These are phyloP conservation scores for Erebia ligea DNA, from an alignment of 2,888 invertebrate genomes.

Conservation along the genomic window DNA sequence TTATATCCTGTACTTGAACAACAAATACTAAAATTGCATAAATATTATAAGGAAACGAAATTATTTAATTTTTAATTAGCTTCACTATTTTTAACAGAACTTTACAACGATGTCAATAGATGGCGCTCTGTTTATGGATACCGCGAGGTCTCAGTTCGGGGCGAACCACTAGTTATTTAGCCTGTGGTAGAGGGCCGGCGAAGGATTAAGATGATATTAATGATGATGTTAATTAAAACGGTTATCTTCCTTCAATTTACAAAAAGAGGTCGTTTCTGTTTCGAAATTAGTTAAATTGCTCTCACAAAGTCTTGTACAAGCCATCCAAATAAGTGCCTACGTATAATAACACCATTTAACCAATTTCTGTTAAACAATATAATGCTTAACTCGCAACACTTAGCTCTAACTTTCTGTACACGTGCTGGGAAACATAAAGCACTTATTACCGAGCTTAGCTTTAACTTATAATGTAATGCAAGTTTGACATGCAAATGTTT, in stretches of 20 bases:
- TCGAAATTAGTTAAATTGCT: neutral
- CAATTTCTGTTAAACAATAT: conserved; percentile 31
- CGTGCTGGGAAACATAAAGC: conserved; percentile 33
- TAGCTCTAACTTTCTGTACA: conserved; percentile 34
- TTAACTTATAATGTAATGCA: conserved; percentile 43
- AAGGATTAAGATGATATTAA: no score
- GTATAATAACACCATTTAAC: conserved; percentile 23
- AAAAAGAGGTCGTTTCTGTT: neutral
- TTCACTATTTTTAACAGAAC: no score
- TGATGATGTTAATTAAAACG: neutral
- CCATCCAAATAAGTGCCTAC: neutral
- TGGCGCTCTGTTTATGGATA: no score
- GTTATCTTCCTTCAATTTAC: neutral
- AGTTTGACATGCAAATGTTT: conserved; percentile 39
- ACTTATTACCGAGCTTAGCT: conserved; percentile 40
- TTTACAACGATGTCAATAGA: no score
- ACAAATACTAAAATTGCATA: no score
- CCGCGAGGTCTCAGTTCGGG: no score
- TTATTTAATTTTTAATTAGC: no score
- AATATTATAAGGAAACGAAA: no score
- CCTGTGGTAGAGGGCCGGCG: no score
- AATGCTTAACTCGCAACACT: conserved; percentile 31
- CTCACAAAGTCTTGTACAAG: neutral
- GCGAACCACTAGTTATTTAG: no score
- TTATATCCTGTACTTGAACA: no score